phyloP scores from a whole-genome alignment of 2,888 invertebrate genomes.

The Syrista parreyssii region DNA sequence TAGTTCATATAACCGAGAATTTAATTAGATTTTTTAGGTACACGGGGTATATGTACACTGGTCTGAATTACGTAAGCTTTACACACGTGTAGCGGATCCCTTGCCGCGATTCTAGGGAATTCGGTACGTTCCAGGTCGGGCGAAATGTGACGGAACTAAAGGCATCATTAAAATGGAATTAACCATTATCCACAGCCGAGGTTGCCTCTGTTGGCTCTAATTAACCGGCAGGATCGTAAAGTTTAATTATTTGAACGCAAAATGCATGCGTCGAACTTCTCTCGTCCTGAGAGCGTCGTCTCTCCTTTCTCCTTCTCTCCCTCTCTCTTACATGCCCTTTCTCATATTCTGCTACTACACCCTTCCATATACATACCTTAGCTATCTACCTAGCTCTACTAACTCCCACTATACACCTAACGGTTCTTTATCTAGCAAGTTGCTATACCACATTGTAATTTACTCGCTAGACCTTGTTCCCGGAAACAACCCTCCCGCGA shows the following conservation, averaged over 20 bases:
- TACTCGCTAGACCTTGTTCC: not conserved
- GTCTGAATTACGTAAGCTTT: not conserved
- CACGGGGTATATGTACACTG: not conserved
- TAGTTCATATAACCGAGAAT: not conserved
- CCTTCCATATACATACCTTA: not conserved
- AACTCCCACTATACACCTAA: not conserved
- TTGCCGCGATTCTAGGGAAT: not conserved
- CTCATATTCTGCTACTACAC: not conserved
- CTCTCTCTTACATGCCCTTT: conserved; percentile 6
- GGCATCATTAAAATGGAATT: conserved; percentile 34
- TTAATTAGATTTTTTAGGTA: not conserved
- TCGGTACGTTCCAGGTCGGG: conserved; percentile 10
- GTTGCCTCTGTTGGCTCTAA: conserved; percentile 37
- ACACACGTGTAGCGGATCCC: not conserved
- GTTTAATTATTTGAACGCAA: conserved; percentile 38
- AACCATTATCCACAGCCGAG: conserved; percentile 39
- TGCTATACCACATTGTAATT: not conserved
- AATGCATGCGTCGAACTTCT: conserved; percentile 35
- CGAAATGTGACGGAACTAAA: conserved; percentile 36
- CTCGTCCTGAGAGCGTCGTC: conserved; percentile 29
- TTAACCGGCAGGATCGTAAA: conserved; percentile 38
- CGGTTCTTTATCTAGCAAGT: not conserved
- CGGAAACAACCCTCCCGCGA: not conserved
- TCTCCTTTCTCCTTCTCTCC: conserved; percentile 17
- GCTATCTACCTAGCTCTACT: not conserved